Evolutionary conservation across 2,113 vertebrate species (phyloP).

Genomic region (Tympanuchus pallidicinctus): DNA sequence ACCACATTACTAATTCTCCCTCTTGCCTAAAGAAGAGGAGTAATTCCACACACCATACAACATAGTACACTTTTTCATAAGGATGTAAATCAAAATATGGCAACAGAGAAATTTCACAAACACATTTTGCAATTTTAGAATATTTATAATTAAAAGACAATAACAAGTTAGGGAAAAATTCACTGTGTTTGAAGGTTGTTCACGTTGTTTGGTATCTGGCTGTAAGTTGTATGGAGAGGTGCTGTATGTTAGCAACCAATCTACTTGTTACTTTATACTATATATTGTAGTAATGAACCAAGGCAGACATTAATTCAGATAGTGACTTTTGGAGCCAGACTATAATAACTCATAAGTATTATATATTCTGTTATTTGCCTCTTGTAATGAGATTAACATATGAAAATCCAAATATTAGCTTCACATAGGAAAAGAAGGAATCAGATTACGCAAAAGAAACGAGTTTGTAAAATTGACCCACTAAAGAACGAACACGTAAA

Average conservation of each 20-base stretch:
- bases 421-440: background rate
- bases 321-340: background rate
- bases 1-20: fast-evolving
- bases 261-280: background rate
- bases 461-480: background rate
- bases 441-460: background rate
- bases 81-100: background rate
- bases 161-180: background rate
- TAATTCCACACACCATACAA: background rate
- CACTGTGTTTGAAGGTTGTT: background rate
- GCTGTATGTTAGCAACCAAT: background rate
- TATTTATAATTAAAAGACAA: background rate
- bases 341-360: conserved; percentile 53
- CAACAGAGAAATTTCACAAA: background rate
- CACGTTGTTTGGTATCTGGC: background rate
- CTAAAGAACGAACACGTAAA: background rate
- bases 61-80: background rate
- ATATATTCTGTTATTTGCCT: conserved; percentile 46
- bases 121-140: background rate
- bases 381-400: conserved; percentile 15
- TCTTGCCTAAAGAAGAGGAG: background rate
- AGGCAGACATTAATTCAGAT: conserved; percentile 39
- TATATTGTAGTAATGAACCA: background rate
- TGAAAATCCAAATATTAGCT: conserved; percentile 1
- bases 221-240: background rate